Evolutionary conservation across 2,888 invertebrate species (phyloP), one percentile per base, ranked within the genome.

Genomic region (Cancer borealis): DNA sequence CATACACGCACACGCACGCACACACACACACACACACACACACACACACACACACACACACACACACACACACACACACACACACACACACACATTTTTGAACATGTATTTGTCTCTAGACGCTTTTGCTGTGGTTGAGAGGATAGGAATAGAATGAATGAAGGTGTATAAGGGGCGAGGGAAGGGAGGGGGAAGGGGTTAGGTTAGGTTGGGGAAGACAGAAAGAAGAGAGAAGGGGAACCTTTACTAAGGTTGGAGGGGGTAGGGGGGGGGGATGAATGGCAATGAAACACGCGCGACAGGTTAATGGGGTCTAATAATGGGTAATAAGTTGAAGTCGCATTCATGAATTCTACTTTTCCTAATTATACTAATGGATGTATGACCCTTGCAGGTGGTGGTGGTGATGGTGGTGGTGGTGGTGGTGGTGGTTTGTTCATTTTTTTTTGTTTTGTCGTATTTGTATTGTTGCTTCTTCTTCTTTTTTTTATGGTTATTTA

Each of bases 241-340:
- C 73, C 26, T 8, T 26, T 73, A 0, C 26, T 6, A 8, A 39
- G 26, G n/a, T n/a, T 26, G 10, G 8, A 79, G 26, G 73, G n/a
- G 73, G 73, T n/a, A n/a, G 73, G 73, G 73, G 3, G 54, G 54
- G 54, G 17, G 54, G 54, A 3, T 14, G 66, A 21, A 21, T 66
- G 39, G 39, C 39, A 39, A 84, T 84, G 84, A 84, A 14, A 14
- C 84, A 39, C 84, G 84, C 84, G 6, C 39, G 84, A 39, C 84
- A 84, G 84, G 84, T 30, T 84, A 84, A 84, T 84, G 84, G 84
- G 84, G 84, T 39, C 39, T 84, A 84, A 84, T 84, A 84, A 84
- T 84, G 84, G 84, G 84, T 84, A 84, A 84, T 84, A 84, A 39
- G 14, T 39, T 10, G 84, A 84, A 84, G 39, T n/a, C 39, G 84